Conservation (phyloP, 2,797 vertebrate genomes). For the Sandelia bainsii region DNA sequence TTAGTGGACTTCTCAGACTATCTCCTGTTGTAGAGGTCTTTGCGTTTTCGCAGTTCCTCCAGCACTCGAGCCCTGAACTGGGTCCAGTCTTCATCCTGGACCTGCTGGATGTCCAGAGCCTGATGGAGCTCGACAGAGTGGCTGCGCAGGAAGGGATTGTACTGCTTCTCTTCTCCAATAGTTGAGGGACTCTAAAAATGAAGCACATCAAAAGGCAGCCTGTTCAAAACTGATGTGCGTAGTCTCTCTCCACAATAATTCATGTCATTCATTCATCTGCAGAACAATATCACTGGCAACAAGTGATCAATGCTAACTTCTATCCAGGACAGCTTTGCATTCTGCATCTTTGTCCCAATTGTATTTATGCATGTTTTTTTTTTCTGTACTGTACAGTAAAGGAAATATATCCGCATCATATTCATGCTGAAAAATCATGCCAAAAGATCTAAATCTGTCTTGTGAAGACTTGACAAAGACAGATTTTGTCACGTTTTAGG, state of each 20-base stretch:
- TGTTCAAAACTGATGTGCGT: neutral
- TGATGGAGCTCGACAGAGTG: slow-evolving; percentile 88
- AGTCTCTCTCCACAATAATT: slow-evolving; percentile 9
- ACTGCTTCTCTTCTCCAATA: slow-evolving; percentile 91
- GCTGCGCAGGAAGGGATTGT: slow-evolving; percentile 95
- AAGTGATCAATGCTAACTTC: neutral
- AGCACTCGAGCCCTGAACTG: slow-evolving; percentile 90
- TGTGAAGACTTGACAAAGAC: neutral
- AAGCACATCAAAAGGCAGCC: slow-evolving; percentile 10
- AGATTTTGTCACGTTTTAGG: neutral
- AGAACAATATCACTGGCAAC: neutral
- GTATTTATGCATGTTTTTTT: neutral
- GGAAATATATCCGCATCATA: neutral
- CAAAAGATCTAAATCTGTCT: neutral
- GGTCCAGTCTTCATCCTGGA: slow-evolving; percentile 82
- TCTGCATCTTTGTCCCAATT: neutral
- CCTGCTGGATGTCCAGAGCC: slow-evolving; percentile 87
- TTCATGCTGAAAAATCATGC: neutral
- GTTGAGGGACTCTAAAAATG: slow-evolving; percentile 91
- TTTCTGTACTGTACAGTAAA: neutral
- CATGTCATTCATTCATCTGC: slow-evolving; percentile 1
- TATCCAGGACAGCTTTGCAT: slow-evolving; percentile 4
- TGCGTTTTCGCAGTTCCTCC: slow-evolving; percentile 89
- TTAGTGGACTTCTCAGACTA: slow-evolving; percentile 60
- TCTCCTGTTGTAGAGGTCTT: slow-evolving; percentile 91